phyloP scores from a whole-genome alignment of 1,140 invertebrate genomes.

The Fopius arisanus region DNA sequence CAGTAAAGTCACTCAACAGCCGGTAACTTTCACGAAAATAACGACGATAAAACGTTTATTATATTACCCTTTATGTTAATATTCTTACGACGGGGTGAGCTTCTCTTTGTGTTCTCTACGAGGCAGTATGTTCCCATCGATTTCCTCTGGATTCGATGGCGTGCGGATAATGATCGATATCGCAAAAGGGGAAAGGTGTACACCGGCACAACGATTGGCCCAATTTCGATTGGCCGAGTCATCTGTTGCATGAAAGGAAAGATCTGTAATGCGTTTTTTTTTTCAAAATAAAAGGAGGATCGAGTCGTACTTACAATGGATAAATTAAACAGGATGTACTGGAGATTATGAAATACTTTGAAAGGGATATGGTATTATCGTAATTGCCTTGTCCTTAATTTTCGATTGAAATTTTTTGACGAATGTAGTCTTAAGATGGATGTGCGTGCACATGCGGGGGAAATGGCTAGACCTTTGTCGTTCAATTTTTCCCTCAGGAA shows the following conservation, averaged over 20 bases:
- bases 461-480: not conserved
- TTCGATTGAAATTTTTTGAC: not conserved
- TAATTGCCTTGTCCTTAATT: not conserved
- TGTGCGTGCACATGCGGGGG: not conserved
- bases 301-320: not conserved
- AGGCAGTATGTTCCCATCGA: not conserved
- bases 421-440: not conserved
- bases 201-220: conserved; percentile 10
- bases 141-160: conserved; percentile 22
- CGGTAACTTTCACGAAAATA: conserved; percentile 32
- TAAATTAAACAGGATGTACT: not conserved
- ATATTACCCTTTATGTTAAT: not conserved
- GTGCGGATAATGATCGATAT: conserved; percentile 31
- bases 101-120: conserved; percentile 18
- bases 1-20: conserved; percentile 12
- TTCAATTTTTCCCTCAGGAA: no score
- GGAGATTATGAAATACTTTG: not conserved
- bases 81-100: not conserved
- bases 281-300: not conserved
- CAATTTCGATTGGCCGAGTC: conserved; percentile 20
- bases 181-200: conserved; percentile 7
- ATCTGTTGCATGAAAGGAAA: conserved; percentile 12
- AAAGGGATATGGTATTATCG: not conserved
- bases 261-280: not conserved
- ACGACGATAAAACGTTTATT: not conserved